Evolutionary conservation across 2,113 vertebrate genomes (phyloP), one percentile per base, ranked within the genome.

Genomic region (Oryzias woworae): DNA sequence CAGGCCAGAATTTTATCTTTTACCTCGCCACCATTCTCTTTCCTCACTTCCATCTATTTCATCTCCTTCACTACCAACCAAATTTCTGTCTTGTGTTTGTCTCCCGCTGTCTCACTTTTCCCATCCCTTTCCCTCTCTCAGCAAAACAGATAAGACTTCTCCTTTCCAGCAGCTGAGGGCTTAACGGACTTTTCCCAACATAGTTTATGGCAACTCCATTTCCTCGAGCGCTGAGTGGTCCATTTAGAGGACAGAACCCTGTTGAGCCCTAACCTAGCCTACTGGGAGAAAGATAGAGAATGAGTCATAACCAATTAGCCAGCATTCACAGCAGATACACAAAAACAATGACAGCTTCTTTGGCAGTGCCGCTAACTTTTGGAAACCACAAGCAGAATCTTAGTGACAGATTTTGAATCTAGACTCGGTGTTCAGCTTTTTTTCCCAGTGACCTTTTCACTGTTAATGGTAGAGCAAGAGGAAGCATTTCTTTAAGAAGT

Each of bases 261-360:
- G 52, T 75, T 78, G 85, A 84, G 79, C 49, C 44, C 48, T 62
- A 75, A 65, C 61, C 69, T 85, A 75, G 79, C 82, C 88, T 67
- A 85, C 77, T 71, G 87, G 44, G 77, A 72, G 75, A 61, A 68
- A 83, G 80, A 89, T 78, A 47, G 77, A 82, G 75, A 61, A 61
- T 65, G 77, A 90, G 83, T 86, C 83, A 78, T 71, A 75, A 85
- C 68, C 82, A 88, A 88, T 89, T 79, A 89, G 78, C 62, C 75
- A 48, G 63, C 50, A 52, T 67, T 73, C 61, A 52, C 59, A 4
- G 41, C 47, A 62, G 46, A 71, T 28, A 45, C 58, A 65, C 54
- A 49, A 43, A 48, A 71, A 66, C 28, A 68, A 61, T 44, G 28
- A 49, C 44, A 64, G 43, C 53, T 28, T 75, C 61, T 57, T 53